Evolutionary conservation across 2,113 vertebrate genomes (phyloP), one percentile per base, ranked within the genome.

Genomic region (Strix uralensis): DNA sequence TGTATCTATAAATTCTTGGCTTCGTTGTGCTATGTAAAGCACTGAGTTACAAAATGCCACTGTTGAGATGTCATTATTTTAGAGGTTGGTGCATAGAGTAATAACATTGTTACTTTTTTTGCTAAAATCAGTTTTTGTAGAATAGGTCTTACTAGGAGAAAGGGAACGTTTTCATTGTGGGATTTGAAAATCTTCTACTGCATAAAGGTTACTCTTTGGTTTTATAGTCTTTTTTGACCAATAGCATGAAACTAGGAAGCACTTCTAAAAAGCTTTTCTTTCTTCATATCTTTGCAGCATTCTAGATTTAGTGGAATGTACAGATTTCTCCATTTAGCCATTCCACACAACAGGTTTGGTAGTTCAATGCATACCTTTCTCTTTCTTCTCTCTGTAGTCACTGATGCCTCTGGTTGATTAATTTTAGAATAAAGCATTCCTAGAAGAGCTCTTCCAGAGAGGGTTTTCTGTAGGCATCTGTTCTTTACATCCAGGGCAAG

Each of bases 391-490:
- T 70, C 88, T 61, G 27, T 69, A 77, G 61, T 93, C 67, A 34
- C n/a, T 52, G 83, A 58, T 93, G 54, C 54, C 57, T 70, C 71
- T 89, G 85, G 62, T 83, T 88, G 92, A 88, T 92, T 95, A 92
- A 92, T 94, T 94, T 97, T 92, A 91, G 86, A 96, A 94, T 91
- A 95, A 93, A 95, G 67, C 65, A 38, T 63, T 94, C 58, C 90
- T 83, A 57, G 79, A 94, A 67, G 81, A 84, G 52, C 58, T 81
- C 86, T 96, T 92, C 67, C 75, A 81, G 72, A 65, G 59, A 59
- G 26, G 30, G 23, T 46, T 96, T 94, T 92, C 62, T 62, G 57
- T 74, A 85, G 67, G 32, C 27, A 2, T 86, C 87, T 86, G 63
- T 85, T 82, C 86, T 86, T 92, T 49, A 83, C 49, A 92, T 90